A percentile compares a stretch with the other conserved stretches of the same genome.
phyloP scores from a whole-genome alignment of 2,888 invertebrate species.

The Orthosia incerta region DNA sequence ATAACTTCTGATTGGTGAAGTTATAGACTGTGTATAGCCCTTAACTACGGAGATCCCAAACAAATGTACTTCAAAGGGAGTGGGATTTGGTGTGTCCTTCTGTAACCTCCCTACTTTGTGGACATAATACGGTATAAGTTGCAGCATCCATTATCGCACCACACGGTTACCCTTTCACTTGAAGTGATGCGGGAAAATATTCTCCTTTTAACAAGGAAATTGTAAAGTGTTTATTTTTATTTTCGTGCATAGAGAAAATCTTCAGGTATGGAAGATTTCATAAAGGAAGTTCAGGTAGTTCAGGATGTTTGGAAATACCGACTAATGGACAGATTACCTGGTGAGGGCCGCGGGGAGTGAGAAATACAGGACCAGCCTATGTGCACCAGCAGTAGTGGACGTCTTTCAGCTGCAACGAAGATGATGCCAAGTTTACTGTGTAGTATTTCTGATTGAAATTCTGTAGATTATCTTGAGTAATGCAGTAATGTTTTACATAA shows the following conservation, averaged over 20 bases:
- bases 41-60: background rate
- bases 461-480: background rate
- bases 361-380: too few species aligned
- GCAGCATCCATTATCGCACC: conserved; percentile 52
- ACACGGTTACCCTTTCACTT: conserved; percentile 41
- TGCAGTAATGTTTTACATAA: too few species aligned
- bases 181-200: conserved; percentile 44
- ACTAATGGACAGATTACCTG: too few species aligned
- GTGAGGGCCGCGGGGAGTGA: too few species aligned
- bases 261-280: background rate
- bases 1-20: too few species aligned
- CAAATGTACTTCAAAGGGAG: background rate
- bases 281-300: background rate
- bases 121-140: conserved; percentile 19
- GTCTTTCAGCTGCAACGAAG: too few species aligned
- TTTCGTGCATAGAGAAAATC: background rate
- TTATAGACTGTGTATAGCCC: too few species aligned
- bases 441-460: background rate
- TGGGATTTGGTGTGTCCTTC: background rate
- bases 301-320: too few species aligned
- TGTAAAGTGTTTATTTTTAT: conserved; percentile 35
- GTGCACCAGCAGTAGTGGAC: too few species aligned
- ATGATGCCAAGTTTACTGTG: background rate
- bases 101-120: background rate
- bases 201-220: conserved; percentile 28